A percentile compares a stretch with the other conserved stretches of the same genome.
Conservation (phyloP, 2,797 vertebrate species). For the Phrynocephalus guinanensis region DNA sequence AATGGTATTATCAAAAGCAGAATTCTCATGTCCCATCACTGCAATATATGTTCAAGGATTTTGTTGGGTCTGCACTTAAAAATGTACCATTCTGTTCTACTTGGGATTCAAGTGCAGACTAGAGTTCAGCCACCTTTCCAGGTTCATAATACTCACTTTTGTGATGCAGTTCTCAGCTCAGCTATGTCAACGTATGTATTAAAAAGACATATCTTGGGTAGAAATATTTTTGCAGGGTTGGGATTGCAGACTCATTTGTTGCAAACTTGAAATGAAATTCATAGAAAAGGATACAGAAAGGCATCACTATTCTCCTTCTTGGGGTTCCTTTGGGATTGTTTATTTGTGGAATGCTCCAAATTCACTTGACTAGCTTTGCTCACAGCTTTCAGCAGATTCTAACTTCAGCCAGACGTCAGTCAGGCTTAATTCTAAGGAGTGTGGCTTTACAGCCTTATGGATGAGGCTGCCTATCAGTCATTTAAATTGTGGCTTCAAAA, state of each 20-base stretch:
- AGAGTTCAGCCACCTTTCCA: not conserved
- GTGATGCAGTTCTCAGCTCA: not conserved
- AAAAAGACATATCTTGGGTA: not conserved
- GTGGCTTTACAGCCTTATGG: not conserved
- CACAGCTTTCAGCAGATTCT: not conserved
- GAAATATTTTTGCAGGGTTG: not conserved
- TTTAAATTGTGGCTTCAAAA: conserved; percentile 23
- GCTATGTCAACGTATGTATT: not conserved
- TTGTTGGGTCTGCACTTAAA: not conserved
- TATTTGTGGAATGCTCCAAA: not conserved
- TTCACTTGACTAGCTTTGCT: too few species aligned
- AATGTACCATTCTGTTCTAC: not conserved
- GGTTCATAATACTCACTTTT: not conserved
- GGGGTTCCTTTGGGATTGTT: not conserved
- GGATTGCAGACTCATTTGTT: not conserved
- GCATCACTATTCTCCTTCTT: not conserved
- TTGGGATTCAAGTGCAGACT: not conserved
- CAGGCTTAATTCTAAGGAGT: not conserved
- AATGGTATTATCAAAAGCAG: not conserved
- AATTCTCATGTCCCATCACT: not conserved
- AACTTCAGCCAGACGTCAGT: not conserved
- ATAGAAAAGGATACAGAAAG: not conserved
- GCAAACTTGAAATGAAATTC: not conserved
- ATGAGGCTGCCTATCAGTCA: not conserved
- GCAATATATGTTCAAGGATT: not conserved